Evolutionary conservation across 2,113 vertebrate genomes (phyloP), one percentile per base, ranked within the genome.

Genomic region (Rhipidura dahli): DNA sequence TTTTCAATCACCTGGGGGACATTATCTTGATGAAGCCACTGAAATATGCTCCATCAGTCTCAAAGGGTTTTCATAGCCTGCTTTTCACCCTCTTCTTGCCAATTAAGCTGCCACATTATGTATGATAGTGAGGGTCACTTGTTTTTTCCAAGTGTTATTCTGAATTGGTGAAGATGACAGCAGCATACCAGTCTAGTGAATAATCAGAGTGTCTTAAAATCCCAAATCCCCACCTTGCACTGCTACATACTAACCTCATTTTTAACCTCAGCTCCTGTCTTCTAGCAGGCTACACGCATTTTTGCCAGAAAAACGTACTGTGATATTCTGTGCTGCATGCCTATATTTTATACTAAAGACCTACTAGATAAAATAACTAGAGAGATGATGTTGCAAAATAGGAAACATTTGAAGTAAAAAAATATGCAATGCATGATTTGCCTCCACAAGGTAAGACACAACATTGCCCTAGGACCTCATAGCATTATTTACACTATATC

Each of bases 61-160:
- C 99, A 78, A 88, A 98, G 98, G 99, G 97, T 97, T 98, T 98
- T 97, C 94, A 97, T 98, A 98, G 92, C 97, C 98, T 98, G 98
- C 98, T 98, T 99, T 98, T 98, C 97, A 98, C 98, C 98, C 94
- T 98, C 98, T 98, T 98, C 98, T 98, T 98, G 98, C 98, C 98
- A 99, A 99, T 99, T 99, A 99, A 99, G 98, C 98, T 98, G 98
- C 98, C 98, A 99, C 98, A 99, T 99, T 99, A 99, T 98, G 98
- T 99, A 99, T 99, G 99, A 99, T 98, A 98, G 98, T 91, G 97
- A 98, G 97, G 98, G 98, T 98, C 98, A 99, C 98, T 98, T 98
- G 98, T 97, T 97, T 98, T 98, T 95, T 98, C 97, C 97, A 93
- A 97, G 97, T 97, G 97, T 97, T 98, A 97, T 97, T 98, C 97